Evolutionary conservation across 2,888 invertebrate genomes (phyloP), one percentile per base, ranked within the genome.

Genomic region (Athripsodes cinereus): DNA sequence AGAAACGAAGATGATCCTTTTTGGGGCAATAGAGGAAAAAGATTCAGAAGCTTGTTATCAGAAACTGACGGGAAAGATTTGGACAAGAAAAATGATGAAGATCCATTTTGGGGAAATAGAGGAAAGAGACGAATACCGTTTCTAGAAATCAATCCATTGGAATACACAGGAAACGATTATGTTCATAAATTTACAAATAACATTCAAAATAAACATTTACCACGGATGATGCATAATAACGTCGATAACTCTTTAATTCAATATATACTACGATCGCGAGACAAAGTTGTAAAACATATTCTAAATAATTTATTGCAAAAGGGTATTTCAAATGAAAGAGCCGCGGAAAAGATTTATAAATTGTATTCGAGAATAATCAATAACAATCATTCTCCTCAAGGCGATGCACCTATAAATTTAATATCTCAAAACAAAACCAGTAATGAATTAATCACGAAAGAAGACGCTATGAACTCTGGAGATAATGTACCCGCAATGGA

Each of bases 1-100:
- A 52, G 16, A 57, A 55, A 50, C 57, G 60, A 71, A 53, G 72
- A 73, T 8, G 63, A 65, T 40, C 75, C 75, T 1, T 77, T 78
- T 67, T 77, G 77, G 77, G 60, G 58, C 3, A 62, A 57, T 13
- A 35, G 59, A n/a, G 62, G 55, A 5, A 59, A 62, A 52, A 51
- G 54, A 58, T 40, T 40, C 13, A 3, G 40, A 3, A 16, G 2
- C 13, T 31, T 31, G 31, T 6, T 11, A 31, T n/a, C 13, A 8
- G 8, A 3, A 3, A 13, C 3, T 16, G 26, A 21, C 18, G 53
- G n/a, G 40, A 21, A 46, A 21, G 6, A 26, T 13, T 40, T 11
- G 48, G 13, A 20, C 16, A 6, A 16, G 61, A 52, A 2, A 59
- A 61, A 52, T 48, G 53, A 57, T 13, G 21, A 53, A 1, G 59